phyloP scores from a whole-genome alignment of 2,888 invertebrate genomes.

The Stegana nigrithorax region DNA sequence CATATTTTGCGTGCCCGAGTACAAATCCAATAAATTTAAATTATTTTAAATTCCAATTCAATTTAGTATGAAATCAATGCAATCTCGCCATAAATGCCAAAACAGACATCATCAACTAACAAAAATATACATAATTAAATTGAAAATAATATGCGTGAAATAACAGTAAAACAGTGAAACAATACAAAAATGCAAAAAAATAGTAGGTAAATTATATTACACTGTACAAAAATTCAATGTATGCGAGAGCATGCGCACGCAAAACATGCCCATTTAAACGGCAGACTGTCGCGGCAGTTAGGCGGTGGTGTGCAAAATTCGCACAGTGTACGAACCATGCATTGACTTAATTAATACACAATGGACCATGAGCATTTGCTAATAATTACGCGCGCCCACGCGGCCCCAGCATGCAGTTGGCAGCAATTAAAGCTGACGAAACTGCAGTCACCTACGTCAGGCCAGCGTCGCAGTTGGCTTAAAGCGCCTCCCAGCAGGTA shows the following conservation, averaged over 20 bases:
- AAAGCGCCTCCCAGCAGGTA: too few relatives aligned
- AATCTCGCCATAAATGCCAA: conserved; percentile 18
- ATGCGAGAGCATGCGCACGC: too few relatives aligned
- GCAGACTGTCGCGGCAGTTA: too few relatives aligned
- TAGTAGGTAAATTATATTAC: not conserved
- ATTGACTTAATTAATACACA: conserved; percentile 1
- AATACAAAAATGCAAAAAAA: not conserved
- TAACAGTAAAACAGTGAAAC: not conserved
- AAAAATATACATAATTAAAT: not conserved
- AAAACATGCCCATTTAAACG: too few relatives aligned
- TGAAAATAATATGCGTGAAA: not conserved
- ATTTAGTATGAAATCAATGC: conserved; percentile 30
- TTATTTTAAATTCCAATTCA: conserved; percentile 15
- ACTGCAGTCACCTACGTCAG: too few relatives aligned
- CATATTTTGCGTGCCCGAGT: too few relatives aligned
- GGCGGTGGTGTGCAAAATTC: not conserved
- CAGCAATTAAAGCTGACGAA: not conserved
- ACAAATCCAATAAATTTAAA: conserved; percentile 6
- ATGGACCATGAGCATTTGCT: conserved; percentile 8
- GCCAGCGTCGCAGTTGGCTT: not conserved
- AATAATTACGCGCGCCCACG: not conserved
- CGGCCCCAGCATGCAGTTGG: not conserved
- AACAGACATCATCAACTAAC: conserved; percentile 20
- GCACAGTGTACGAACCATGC: not conserved
- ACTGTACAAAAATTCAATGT: too few relatives aligned